Conservation (phyloP, 2,797 vertebrate species). For the Diglossa cyanea region DNA sequence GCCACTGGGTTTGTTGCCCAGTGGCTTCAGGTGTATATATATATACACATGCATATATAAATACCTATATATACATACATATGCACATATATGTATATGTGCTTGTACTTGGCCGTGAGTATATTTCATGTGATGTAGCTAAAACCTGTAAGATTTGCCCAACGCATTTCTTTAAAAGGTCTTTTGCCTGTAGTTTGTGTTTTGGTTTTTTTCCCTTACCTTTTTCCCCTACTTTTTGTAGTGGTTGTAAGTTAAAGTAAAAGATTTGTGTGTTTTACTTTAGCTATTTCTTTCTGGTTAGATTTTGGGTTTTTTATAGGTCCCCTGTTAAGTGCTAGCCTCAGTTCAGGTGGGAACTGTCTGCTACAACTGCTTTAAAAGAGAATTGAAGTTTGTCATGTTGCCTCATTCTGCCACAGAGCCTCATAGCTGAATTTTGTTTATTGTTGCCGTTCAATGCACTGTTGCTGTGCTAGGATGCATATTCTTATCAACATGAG, state of each 20-base stretch:
- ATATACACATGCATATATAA: too few relatives aligned
- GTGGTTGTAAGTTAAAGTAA: neutral
- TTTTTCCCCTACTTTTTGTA: neutral
- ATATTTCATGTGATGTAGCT: accelerated
- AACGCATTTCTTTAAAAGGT: accelerated
- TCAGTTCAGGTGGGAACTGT: neutral
- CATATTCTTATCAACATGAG: neutral
- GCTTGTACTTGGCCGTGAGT: too few relatives aligned
- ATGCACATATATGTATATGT: accelerated
- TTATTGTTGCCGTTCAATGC: accelerated
- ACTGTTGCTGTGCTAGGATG: accelerated
- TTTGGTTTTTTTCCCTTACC: accelerated
- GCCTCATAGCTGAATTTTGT: neutral
- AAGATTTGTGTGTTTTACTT: neutral
- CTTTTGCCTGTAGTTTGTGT: neutral
- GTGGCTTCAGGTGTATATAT: neutral
- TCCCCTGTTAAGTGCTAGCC: accelerated
- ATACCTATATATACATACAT: too few relatives aligned
- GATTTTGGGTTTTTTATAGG: neutral
- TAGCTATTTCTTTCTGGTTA: neutral
- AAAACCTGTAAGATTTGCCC: neutral
- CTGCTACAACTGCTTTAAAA: neutral
- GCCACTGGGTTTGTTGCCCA: accelerated
- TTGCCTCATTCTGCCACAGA: neutral
- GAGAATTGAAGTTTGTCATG: accelerated